Conservation (phyloP, 2,888 invertebrate genomes). For the Marronus borbonicus region DNA sequence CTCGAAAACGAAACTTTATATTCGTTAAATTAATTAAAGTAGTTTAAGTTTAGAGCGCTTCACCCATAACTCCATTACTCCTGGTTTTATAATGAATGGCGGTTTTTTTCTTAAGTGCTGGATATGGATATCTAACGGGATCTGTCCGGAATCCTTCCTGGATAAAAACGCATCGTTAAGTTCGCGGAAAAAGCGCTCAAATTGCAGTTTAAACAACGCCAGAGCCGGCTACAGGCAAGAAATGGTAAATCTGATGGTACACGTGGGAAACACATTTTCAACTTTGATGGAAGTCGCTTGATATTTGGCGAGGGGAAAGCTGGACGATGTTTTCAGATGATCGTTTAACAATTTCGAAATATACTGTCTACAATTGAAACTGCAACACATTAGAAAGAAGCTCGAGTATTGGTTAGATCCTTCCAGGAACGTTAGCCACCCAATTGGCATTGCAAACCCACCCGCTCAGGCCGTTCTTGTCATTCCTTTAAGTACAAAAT, state of each 20-base stretch:
- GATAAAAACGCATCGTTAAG: conserved; percentile 5
- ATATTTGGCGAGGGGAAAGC: no score
- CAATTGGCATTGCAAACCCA: no score
- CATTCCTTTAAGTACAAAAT: no score
- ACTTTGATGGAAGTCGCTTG: no score
- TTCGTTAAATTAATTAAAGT: conserved; percentile 13
- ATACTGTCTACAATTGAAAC: no score
- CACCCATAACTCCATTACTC: not conserved
- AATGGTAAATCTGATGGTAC: not conserved
- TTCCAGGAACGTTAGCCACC: no score
- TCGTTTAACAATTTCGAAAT: no score
- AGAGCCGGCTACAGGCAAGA: not conserved
- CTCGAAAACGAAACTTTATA: not conserved
- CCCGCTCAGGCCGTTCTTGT: no score
- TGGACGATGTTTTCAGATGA: no score
- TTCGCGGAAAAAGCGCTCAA: conserved; percentile 15
- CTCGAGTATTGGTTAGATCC: no score
- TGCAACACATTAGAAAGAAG: no score
- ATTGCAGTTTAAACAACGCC: conserved; percentile 27
- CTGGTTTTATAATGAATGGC: conserved; percentile 5
- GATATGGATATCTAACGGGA: conserved; percentile 1
- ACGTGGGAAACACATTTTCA: no score
- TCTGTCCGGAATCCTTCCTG: not conserved
- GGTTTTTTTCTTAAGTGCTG: not conserved
- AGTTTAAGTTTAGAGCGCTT: not conserved